phyloP scores from a whole-genome alignment of 2,888 invertebrate species.

The Siphlonurus alternatus region DNA sequence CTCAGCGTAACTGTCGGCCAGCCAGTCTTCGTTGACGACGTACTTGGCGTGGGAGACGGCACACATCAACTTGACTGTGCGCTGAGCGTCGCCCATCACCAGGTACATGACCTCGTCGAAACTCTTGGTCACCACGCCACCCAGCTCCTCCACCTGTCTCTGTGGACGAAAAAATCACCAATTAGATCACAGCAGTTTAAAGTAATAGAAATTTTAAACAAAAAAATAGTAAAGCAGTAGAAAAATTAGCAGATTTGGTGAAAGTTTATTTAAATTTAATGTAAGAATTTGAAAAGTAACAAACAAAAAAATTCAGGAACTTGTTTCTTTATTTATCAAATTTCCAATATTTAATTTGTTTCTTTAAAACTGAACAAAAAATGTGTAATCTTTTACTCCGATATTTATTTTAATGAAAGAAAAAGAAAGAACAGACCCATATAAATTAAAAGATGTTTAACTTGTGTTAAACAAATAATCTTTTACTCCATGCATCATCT shows the following conservation, averaged over 20 bases:
- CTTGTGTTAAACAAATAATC: too few relatives aligned
- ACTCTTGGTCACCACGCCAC: slow-evolving; percentile 60
- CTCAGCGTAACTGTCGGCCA: slow-evolving; percentile 61
- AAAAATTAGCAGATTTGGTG: too few relatives aligned
- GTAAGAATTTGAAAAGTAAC: too few relatives aligned
- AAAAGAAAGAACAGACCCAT: too few relatives aligned
- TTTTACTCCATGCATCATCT: too few relatives aligned
- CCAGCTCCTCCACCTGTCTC: slow-evolving; percentile 48
- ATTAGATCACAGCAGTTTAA: slow-evolving; percentile 2
- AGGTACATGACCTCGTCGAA: slow-evolving; percentile 76
- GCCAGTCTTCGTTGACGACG: slow-evolving; percentile 69
- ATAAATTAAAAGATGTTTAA: too few relatives aligned
- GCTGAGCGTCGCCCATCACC: slow-evolving; percentile 59
- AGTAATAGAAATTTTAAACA: neutral
- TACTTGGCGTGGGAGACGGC: slow-evolving; percentile 66
- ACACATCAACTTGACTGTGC: slow-evolving; percentile 75
- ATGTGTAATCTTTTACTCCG: too few relatives aligned
- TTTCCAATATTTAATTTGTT: neutral
- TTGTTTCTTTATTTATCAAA: neutral
- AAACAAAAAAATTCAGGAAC: slow-evolving; percentile 22
- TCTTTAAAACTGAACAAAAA: too few relatives aligned
- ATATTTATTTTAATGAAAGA: too few relatives aligned
- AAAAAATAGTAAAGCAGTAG: neutral
- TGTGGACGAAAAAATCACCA: slow-evolving; percentile 21
- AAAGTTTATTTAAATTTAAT: too few relatives aligned